Conservation (phyloP, 2,888 invertebrate genomes). For the Rambutsinella grinnellia region DNA sequence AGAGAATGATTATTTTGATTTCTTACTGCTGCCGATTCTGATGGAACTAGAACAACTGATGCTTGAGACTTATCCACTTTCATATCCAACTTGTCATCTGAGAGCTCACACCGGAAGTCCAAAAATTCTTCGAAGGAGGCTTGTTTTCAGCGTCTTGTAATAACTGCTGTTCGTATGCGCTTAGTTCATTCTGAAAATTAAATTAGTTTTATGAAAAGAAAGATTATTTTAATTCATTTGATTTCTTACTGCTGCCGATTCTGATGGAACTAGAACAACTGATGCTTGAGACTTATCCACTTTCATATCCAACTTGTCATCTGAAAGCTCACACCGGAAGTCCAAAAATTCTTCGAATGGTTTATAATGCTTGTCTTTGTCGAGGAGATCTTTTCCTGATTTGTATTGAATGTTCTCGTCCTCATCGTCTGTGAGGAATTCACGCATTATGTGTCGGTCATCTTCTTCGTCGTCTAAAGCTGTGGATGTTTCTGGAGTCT, state of each 20-base stretch:
- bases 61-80: slow-evolving; percentile 27
- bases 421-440: slow-evolving; percentile 15
- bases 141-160: slow-evolving; percentile 46
- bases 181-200: slow-evolving; percentile 30
- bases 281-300: slow-evolving; percentile 15
- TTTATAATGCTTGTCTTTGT: slow-evolving; percentile 21
- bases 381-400: slow-evolving; percentile 28
- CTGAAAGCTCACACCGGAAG: slow-evolving; percentile 12
- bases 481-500: background rate
- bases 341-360: slow-evolving; percentile 36
- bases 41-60: slow-evolving; percentile 1
- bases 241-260: background rate
- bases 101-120: slow-evolving; percentile 22
- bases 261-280: background rate
- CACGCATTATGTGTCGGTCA: too few species aligned
- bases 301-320: slow-evolving; percentile 42
- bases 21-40: background rate
- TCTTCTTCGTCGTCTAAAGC: slow-evolving; percentile 21
- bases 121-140: slow-evolving; percentile 27
- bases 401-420: slow-evolving; percentile 14
- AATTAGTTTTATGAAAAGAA: too few species aligned
- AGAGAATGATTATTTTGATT: too few species aligned
- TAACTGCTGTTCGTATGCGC: slow-evolving; percentile 37
- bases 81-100: slow-evolving; percentile 41
- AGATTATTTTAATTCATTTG: too few species aligned